Conservation (phyloP, 2,888 invertebrate species). For the Drepana falcataria region DNA sequence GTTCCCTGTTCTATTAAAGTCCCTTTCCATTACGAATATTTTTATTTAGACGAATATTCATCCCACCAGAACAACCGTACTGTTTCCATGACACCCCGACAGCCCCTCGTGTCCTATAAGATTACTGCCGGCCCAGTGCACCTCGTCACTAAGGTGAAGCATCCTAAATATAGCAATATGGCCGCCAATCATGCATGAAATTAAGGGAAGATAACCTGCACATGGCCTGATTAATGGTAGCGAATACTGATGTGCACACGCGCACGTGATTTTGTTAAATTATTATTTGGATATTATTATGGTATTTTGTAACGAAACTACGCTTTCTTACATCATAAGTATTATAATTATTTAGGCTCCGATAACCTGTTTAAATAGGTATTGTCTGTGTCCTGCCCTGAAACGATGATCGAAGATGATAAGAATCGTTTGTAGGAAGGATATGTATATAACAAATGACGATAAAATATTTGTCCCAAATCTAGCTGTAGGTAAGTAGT, state of each 20-base stretch:
- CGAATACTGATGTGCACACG: slow-evolving; percentile 1
- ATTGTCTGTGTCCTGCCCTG: too few species aligned
- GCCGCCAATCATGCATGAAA: slow-evolving; percentile 53
- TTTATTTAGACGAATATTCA: background rate
- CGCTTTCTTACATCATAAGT: too few species aligned
- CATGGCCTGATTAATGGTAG: slow-evolving; percentile 2
- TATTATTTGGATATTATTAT: background rate
- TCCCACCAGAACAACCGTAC: background rate
- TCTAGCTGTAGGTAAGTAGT: too few species aligned
- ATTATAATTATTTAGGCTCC: too few species aligned
- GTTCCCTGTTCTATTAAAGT: too few species aligned
- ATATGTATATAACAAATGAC: too few species aligned
- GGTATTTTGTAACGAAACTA: background rate
- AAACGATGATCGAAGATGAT: too few species aligned
- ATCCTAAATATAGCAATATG: slow-evolving; percentile 64
- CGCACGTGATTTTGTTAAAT: background rate
- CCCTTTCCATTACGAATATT: background rate
- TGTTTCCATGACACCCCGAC: background rate
- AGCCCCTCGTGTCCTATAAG: slow-evolving; percentile 40
- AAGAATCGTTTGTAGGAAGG: too few species aligned
- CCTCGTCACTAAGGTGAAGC: slow-evolving; percentile 48
- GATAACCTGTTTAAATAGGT: too few species aligned
- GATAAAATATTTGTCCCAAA: too few species aligned
- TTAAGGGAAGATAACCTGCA: slow-evolving; percentile 34
- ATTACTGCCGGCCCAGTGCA: slow-evolving; percentile 57